These are phyloP conservation scores for Barypeithes pellucidus DNA, from an alignment of 2,888 invertebrate species.

Conservation along the genomic window DNA sequence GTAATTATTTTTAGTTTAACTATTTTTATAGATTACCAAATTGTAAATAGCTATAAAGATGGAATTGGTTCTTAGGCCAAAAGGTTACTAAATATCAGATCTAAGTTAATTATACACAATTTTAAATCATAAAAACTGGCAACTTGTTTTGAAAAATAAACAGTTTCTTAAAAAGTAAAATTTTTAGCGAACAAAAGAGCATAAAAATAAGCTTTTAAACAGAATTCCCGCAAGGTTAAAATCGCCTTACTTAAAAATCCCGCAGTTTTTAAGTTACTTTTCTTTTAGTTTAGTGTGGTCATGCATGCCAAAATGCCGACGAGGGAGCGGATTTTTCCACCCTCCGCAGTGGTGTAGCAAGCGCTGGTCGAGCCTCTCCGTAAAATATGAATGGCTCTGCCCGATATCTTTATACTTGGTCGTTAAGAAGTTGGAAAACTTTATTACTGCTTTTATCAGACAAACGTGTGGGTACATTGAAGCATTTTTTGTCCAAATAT, in stretches of 20 bases:
- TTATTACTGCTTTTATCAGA: too few relatives aligned
- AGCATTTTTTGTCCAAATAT: too few relatives aligned
- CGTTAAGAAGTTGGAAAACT: too few relatives aligned
- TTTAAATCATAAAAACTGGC: not conserved
- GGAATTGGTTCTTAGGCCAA: too few relatives aligned
- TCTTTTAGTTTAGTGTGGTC: constrained; percentile 59
- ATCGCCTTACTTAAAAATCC: constrained; percentile 66
- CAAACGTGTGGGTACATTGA: too few relatives aligned
- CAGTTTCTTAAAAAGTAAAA: constrained; percentile 44
- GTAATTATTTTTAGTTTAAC: too few relatives aligned
- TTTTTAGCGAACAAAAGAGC: constrained; percentile 58
- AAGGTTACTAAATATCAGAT: not conserved
- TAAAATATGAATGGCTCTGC: too few relatives aligned
- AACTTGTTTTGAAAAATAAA: not conserved
- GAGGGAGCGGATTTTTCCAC: constrained; percentile 52
- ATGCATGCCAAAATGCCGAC: constrained; percentile 59
- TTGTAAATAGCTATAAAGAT: too few relatives aligned
- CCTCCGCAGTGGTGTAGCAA: too few relatives aligned
- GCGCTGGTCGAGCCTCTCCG: too few relatives aligned
- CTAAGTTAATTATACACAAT: not conserved
- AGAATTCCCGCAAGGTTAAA: constrained; percentile 66
- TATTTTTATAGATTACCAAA: too few relatives aligned
- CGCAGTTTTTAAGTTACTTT: constrained; percentile 62
- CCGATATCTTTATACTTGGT: too few relatives aligned
- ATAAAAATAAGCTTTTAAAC: constrained; percentile 66